Evolutionary conservation across 2,113 vertebrate genomes (phyloP).

Genomic region (Dicaeum eximium): DNA sequence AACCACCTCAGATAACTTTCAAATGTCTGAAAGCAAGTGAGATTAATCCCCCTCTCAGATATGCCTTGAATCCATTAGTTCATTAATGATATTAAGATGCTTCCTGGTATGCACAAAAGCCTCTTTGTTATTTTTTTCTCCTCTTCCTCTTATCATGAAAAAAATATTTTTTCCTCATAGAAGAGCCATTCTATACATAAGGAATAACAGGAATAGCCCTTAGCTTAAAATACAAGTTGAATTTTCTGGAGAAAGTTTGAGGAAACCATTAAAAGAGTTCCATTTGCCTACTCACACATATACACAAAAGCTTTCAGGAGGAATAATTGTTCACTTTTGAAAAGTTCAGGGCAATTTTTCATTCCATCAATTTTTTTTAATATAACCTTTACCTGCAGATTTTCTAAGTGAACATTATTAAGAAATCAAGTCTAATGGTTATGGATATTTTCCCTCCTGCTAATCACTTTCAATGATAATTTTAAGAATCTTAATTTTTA

Average conservation of each 20-base stretch:
- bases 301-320: not conserved
- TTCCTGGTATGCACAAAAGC: not conserved
- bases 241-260: not conserved
- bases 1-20: not conserved
- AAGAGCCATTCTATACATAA: not conserved
- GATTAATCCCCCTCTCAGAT: not conserved
- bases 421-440: not conserved
- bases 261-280: not conserved
- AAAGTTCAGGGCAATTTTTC: not conserved
- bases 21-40: not conserved
- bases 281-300: not conserved
- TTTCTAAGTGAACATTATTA: not conserved
- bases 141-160: not conserved
- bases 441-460: not conserved
- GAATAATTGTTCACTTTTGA: not conserved
- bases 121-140: fast-evolving
- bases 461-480: not conserved
- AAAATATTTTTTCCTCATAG: not conserved
- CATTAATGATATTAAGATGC: not conserved
- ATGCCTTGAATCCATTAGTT: not conserved
- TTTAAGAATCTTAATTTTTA: not conserved
- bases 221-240: not conserved
- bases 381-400: not conserved
- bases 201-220: not conserved
- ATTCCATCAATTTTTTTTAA: not conserved